phyloP scores from a whole-genome alignment of 2,113 vertebrate genomes.

The Sciurus niger region DNA sequence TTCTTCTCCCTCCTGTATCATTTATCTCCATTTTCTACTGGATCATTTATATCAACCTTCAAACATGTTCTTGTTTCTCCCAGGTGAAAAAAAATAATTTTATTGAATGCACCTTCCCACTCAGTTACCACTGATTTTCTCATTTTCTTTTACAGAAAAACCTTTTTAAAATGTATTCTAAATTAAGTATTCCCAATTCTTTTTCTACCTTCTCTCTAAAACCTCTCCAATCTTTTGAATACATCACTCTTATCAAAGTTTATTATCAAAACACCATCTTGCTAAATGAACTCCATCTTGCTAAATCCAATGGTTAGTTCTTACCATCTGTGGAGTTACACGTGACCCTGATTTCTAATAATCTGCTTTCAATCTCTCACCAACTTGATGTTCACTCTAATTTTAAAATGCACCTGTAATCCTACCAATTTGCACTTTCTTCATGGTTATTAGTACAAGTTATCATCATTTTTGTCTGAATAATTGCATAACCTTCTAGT shows the following conservation, averaged over 20 bases:
- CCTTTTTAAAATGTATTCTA: neutral
- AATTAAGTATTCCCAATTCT: neutral
- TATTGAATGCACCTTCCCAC: neutral
- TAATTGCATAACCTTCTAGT: neutral
- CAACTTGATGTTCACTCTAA: neutral
- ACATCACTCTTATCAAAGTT: neutral
- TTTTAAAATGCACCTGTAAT: neutral
- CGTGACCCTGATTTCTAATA: neutral
- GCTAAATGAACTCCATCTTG: neutral
- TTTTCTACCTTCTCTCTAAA: neutral
- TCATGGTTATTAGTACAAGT: neutral
- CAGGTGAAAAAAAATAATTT: slow-evolving; percentile 28
- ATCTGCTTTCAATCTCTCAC: neutral
- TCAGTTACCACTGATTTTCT: neutral
- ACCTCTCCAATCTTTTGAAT: neutral
- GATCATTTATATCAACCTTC: neutral
- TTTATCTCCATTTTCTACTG: slow-evolving; percentile 9
- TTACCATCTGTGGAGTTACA: neutral
- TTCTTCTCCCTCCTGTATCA: neutral
- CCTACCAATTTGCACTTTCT: neutral
- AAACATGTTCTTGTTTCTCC: neutral
- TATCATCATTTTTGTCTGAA: slow-evolving; percentile 5
- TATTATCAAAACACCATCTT: neutral
- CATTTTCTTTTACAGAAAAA: neutral
- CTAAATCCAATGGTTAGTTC: neutral